A percentile compares a stretch with the other conserved stretches of the same genome.
Conservation (phyloP, 2,113 vertebrate species). For the Onychorhynchus coronatus region DNA sequence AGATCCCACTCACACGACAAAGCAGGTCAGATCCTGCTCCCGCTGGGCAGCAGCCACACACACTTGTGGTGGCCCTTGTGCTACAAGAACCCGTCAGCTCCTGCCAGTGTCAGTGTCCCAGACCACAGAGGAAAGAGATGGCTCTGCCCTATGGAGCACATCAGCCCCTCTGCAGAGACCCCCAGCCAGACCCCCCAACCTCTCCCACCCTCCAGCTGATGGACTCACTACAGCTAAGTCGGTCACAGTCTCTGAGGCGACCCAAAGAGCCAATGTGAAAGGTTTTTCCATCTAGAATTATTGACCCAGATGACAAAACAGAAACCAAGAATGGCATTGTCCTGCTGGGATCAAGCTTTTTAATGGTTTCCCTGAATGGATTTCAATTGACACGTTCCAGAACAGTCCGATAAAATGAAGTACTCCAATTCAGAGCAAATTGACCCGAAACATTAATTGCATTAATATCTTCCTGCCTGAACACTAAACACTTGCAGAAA, state of each 20-base stretch:
- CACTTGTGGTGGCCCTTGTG: rapidly evolving
- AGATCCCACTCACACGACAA: rapidly evolving
- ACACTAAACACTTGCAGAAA: background rate
- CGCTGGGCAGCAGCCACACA: rapidly evolving
- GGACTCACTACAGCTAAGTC: background rate
- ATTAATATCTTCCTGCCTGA: background rate
- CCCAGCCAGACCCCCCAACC: background rate
- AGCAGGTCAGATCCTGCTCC: background rate
- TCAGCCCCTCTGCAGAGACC: background rate
- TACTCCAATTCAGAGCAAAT: background rate
- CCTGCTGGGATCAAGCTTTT: background rate
- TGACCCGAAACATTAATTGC: background rate
- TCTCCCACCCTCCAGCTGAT: background rate
- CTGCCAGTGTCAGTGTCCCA: too few species aligned
- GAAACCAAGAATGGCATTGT: background rate
- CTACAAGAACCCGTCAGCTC: rapidly evolving
- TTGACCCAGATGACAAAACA: background rate
- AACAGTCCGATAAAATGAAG: background rate
- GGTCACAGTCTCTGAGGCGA: background rate
- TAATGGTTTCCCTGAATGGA: background rate
- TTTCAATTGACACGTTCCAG: background rate
- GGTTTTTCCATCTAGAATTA: background rate
- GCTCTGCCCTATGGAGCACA: rapidly evolving
- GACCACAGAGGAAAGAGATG: rapidly evolving
- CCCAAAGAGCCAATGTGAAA: background rate